Conservation (phyloP, 2,797 vertebrate species). For the Miichthys miiuy region DNA sequence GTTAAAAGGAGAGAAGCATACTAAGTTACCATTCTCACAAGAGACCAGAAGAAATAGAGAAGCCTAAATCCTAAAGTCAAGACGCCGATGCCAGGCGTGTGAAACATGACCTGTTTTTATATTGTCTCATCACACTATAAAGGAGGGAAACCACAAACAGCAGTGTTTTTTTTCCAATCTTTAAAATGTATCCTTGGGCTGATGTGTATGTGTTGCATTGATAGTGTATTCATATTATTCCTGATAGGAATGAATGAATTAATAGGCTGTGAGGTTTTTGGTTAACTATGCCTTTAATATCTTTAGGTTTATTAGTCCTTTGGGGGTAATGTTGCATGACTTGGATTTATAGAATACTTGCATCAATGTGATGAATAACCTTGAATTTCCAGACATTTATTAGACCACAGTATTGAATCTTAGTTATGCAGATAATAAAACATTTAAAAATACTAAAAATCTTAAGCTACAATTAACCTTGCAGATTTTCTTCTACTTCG, state of each 20-base stretch:
- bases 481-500: neutral
- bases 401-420: neutral
- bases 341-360: neutral
- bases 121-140: neutral
- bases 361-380: neutral
- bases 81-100: slow-evolving; percentile 1
- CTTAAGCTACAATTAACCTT: neutral
- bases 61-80: slow-evolving; percentile 2
- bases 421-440: neutral
- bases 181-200: neutral
- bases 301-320: slow-evolving; percentile 1
- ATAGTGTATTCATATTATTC: neutral
- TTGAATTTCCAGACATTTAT: neutral
- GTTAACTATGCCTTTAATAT: neutral
- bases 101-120: neutral
- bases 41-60: slow-evolving; percentile 5
- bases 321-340: neutral
- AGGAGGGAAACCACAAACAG: neutral
- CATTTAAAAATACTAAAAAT: neutral
- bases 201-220: neutral
- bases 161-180: neutral
- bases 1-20: slow-evolving; percentile 5
- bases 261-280: neutral
- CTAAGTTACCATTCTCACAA: neutral
- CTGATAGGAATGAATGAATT: neutral